These are phyloP conservation scores for Apis mellifera DNA, from an alignment of 1,140 invertebrate species.

Conservation along the genomic window Amel_HAv3.1 CM009935.2:5150001-5150500, in stretches of 20 bases:
- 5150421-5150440: slow-evolving; percentile 36
- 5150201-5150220: too few relatives aligned
- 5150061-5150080: background rate
- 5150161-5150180: too few relatives aligned
- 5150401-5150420: slow-evolving; percentile 41
- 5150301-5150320: too few relatives aligned
- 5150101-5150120: background rate
- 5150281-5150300: too few relatives aligned
- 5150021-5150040: background rate
- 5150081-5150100: background rate
- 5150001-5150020: too few relatives aligned
- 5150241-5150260: too few relatives aligned
- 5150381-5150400: slow-evolving; percentile 17
- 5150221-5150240: too few relatives aligned
- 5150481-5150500: slow-evolving; percentile 29
- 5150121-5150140: too few relatives aligned
- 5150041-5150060: background rate
- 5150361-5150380: background rate
- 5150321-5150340: background rate
- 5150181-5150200: too few relatives aligned
- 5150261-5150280: too few relatives aligned
- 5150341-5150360: background rate
- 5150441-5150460: slow-evolving; percentile 49
- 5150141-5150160: too few relatives aligned
- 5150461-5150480: slow-evolving; percentile 54